A percentile compares a stretch with the other conserved stretches of the same genome.
phyloP scores from a whole-genome alignment of 2,797 vertebrate genomes.

The Darevskia mixta region DNA sequence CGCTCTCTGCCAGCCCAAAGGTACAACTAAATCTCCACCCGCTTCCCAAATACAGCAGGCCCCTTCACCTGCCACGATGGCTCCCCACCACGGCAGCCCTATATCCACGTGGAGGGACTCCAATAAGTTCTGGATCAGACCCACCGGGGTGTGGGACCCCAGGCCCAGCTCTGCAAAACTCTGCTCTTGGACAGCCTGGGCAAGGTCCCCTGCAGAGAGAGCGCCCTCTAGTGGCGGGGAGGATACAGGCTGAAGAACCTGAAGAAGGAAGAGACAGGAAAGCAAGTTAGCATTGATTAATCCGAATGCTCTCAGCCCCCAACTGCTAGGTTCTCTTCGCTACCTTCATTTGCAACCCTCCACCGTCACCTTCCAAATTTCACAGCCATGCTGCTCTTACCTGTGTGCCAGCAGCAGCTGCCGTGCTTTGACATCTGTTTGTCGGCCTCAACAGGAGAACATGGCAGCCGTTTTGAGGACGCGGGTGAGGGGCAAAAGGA shows the following conservation, averaged over 20 bases:
- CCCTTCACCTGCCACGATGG: conserved; percentile 87
- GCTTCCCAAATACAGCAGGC: background rate
- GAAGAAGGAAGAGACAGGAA: background rate
- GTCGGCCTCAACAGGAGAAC: background rate
- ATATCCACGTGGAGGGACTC: conserved; percentile 86
- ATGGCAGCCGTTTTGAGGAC: background rate
- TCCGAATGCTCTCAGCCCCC: too few relatives aligned
- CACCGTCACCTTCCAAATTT: too few relatives aligned
- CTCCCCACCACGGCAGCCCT: conserved; percentile 93
- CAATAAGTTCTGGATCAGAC: conserved; percentile 87
- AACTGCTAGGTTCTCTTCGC: too few relatives aligned
- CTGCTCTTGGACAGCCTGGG: conserved; percentile 79
- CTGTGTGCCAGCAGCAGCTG: background rate
- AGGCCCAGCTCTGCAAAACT: conserved; percentile 87
- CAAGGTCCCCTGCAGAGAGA: conserved; percentile 47
- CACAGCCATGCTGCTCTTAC: background rate
- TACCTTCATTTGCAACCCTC: too few relatives aligned
- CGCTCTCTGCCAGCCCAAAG: too few relatives aligned
- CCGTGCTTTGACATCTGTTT: background rate
- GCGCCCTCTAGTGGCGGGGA: conserved; percentile 58
- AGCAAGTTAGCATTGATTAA: too few relatives aligned
- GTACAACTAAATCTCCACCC: background rate
- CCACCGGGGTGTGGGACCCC: conserved; percentile 85
- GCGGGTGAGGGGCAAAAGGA: background rate
- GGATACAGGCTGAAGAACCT: conserved; percentile 7